These are phyloP conservation scores for Pituophis catenifer DNA, from an alignment of 2,113 vertebrate genomes.

Conservation along the genomic window DNA sequence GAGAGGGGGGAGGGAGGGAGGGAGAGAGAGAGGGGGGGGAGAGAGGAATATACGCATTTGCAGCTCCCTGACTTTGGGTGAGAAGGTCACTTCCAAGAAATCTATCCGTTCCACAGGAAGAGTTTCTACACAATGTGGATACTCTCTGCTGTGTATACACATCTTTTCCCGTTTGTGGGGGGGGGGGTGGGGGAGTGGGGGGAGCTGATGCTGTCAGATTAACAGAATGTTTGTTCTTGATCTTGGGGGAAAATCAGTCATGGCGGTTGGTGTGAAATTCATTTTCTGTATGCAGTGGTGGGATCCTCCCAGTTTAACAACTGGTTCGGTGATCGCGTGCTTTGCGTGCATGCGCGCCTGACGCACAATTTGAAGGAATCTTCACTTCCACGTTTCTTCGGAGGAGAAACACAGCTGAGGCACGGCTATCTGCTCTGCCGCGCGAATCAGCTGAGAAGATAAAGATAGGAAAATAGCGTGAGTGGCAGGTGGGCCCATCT, in stretches of 20 bases:
- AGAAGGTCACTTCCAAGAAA: slow-evolving; percentile 52
- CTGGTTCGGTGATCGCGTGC: no score
- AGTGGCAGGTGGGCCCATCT: no score
- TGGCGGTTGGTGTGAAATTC: background rate
- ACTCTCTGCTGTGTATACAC: no score
- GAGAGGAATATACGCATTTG: slow-evolving; percentile 42
- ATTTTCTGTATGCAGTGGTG: background rate
- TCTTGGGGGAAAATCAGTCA: background rate
- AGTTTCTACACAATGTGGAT: background rate
- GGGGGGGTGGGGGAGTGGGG: background rate
- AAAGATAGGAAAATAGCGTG: no score
- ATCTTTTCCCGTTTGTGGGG: background rate
- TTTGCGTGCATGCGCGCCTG: no score
- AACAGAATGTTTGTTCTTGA: background rate
- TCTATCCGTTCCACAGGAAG: background rate
- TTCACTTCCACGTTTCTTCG: no score
- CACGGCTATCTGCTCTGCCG: no score
- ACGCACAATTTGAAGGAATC: no score
- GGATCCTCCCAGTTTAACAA: no score
- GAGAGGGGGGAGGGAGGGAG: slow-evolving; percentile 26
- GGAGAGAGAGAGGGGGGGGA: background rate
- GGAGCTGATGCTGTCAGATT: background rate
- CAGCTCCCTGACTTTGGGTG: slow-evolving; percentile 48
- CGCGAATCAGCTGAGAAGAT: no score
- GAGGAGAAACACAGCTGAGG: no score